Evolutionary conservation across 2,888 invertebrate genomes (phyloP).

Genomic region (Proisotoma minuta): DNA sequence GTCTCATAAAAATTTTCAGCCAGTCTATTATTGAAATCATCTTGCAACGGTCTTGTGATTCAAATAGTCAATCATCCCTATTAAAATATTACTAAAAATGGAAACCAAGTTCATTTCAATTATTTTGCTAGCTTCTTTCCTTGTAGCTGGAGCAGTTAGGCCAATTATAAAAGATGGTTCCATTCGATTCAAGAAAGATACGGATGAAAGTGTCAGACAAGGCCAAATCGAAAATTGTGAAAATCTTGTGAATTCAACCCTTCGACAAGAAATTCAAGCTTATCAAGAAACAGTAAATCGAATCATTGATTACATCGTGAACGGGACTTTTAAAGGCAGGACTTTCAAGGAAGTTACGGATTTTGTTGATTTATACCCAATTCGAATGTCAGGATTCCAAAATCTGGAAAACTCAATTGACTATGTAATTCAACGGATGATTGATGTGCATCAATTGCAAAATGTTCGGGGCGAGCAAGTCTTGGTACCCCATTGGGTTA

Average conservation of each 20-base stretch:
- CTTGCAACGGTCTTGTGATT: too few species aligned
- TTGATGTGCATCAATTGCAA: slow-evolving; percentile 48
- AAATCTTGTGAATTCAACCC: background rate
- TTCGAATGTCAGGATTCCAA: slow-evolving; percentile 50
- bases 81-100: too few species aligned
- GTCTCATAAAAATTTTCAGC: too few species aligned
- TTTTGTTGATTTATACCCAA: slow-evolving; percentile 51
- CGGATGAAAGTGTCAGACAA: slow-evolving; percentile 5
- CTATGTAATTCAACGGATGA: slow-evolving; percentile 50
- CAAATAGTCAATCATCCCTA: too few species aligned
- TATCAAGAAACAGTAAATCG: slow-evolving; percentile 55
- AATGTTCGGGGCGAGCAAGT: slow-evolving; percentile 52
- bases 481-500: slow-evolving; percentile 48
- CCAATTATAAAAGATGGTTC: too few species aligned
- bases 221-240: slow-evolving; percentile 7
- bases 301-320: slow-evolving; percentile 56
- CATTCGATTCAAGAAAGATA: too few species aligned
- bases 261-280: slow-evolving; percentile 57
- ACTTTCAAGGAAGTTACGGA: slow-evolving; percentile 47
- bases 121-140: too few species aligned
- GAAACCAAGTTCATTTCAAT: too few species aligned
- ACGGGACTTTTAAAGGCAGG: slow-evolving; percentile 57
- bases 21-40: too few species aligned
- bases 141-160: too few species aligned
- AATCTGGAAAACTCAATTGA: slow-evolving; percentile 53